Conservation (phyloP, 2,888 invertebrate species). For the Lithophane semibrunnea region DNA sequence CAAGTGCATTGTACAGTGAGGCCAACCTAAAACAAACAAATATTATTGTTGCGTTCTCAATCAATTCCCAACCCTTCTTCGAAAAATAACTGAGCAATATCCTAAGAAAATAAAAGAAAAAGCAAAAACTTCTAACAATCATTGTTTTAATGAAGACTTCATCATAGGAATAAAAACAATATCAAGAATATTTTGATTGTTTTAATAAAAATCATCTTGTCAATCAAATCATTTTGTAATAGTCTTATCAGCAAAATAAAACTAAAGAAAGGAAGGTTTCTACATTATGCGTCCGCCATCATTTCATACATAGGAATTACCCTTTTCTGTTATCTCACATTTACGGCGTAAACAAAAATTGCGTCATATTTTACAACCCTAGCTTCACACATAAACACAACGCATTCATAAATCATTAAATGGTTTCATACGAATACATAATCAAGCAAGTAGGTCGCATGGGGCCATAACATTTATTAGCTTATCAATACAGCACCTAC, state of each 20-base stretch:
- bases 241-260: conserved; percentile 21
- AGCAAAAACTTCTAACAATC: neutral
- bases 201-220: conserved; percentile 3
- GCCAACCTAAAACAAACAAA: no score
- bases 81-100: neutral
- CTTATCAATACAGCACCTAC: conserved; percentile 60
- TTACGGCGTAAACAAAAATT: conserved; percentile 56
- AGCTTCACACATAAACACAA: conserved; percentile 57
- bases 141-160: conserved; percentile 5
- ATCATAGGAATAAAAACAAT: neutral
- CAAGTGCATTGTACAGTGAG: no score
- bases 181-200: neutral
- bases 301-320: conserved; percentile 42
- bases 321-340: conserved; percentile 54
- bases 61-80: no score
- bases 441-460: conserved; percentile 50
- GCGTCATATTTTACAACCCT: conserved; percentile 56
- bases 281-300: conserved; percentile 28
- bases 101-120: conserved; percentile 13
- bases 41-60: no score
- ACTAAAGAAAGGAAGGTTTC: conserved; percentile 36
- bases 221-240: no score
- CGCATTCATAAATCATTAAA: conserved; percentile 61
- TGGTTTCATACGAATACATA: conserved; percentile 45
- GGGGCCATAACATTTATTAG: conserved; percentile 55